Conservation (phyloP, 2,888 invertebrate genomes). For the Belgica antarctica region DNA sequence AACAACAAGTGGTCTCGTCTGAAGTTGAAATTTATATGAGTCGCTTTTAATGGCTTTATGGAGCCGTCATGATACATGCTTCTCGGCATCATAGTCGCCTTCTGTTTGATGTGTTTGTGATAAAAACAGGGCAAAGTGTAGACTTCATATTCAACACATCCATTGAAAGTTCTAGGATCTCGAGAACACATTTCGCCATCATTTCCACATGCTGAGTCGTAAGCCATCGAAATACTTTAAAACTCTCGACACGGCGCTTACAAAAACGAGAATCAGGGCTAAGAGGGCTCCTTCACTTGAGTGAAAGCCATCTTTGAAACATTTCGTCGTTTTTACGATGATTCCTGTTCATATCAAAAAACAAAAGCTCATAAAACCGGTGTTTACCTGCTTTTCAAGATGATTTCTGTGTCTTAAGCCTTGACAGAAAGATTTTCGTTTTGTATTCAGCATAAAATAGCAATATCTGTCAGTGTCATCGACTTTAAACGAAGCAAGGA, state of each 20-base stretch:
- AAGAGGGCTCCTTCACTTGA: neutral
- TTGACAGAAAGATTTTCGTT: neutral
- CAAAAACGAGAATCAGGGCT: neutral
- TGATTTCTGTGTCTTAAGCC: neutral
- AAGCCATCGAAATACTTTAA: neutral
- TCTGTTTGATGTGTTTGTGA: neutral
- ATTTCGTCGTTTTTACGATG: neutral
- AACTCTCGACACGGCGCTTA: neutral
- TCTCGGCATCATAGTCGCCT: neutral
- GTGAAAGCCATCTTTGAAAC: constrained; percentile 5
- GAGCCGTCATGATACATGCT: neutral
- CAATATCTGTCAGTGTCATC: constrained; percentile 2
- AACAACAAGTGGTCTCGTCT: constrained; percentile 26
- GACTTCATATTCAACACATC: neutral
- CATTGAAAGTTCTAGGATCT: neutral
- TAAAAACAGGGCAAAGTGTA: neutral
- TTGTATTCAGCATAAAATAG: neutral
- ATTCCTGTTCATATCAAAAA: neutral
- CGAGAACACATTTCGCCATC: neutral
- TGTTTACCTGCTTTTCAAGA: constrained; percentile 3
- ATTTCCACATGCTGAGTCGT: neutral
- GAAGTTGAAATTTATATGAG: constrained; percentile 3
- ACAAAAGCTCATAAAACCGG: constrained; percentile 20
- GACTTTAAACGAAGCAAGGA: neutral
- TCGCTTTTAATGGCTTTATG: neutral